Conservation (phyloP, 23 tunicate species). For the Clavelina lepadiformis region DNA sequence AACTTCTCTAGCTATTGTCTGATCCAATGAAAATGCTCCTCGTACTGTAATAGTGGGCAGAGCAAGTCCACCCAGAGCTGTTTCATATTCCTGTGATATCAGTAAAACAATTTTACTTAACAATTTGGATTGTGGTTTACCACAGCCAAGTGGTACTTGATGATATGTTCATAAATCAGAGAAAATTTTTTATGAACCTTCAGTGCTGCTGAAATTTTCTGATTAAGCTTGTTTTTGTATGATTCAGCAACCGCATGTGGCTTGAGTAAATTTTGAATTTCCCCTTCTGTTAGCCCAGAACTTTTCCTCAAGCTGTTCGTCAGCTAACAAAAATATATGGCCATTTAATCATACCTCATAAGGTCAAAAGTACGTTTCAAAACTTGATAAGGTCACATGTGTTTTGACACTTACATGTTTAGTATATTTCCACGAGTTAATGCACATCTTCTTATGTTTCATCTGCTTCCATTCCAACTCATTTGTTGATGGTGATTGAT, state of each 20-base stretch:
- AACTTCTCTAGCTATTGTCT: constrained; percentile 18
- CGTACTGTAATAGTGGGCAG: constrained; percentile 13
- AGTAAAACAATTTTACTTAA: too few species aligned
- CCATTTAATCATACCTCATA: too few species aligned
- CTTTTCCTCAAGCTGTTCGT: constrained; percentile 26
- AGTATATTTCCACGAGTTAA: constrained; percentile 27
- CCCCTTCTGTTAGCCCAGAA: constrained; percentile 34
- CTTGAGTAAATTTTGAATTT: constrained; percentile 50
- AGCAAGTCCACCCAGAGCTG: constrained; percentile 24
- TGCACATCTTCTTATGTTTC: background rate
- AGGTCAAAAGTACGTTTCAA: too few species aligned
- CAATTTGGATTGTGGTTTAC: too few species aligned
- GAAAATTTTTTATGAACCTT: constrained; percentile 9
- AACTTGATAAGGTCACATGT: background rate
- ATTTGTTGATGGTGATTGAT: too few species aligned
- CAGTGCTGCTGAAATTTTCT: constrained; percentile 36
- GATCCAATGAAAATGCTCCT: constrained; percentile 44
- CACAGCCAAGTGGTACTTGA: too few species aligned
- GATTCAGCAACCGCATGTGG: constrained; percentile 31
- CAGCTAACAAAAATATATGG: too few species aligned
- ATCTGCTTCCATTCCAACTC: constrained; percentile 41
- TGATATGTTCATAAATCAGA: too few species aligned
- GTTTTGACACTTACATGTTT: constrained; percentile 18
- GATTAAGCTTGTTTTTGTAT: constrained; percentile 40
- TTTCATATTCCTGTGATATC: constrained; percentile 46